Conservation (phyloP, 2,113 vertebrate species). For the Calcarius ornatus region DNA sequence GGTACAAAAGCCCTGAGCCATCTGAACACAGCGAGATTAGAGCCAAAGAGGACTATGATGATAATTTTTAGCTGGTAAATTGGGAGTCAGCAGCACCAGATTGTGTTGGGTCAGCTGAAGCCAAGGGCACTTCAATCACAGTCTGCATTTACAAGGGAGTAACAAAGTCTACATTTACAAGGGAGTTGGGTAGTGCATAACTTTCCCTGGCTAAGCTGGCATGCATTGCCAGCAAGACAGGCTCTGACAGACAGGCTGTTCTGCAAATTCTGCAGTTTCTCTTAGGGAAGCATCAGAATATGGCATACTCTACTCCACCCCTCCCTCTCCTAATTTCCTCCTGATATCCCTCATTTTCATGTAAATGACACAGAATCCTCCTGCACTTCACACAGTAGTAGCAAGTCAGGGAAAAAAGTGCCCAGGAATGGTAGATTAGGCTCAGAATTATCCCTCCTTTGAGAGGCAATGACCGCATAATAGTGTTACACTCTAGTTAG, state of each 20-base stretch:
- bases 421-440: not conserved
- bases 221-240: not conserved
- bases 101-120: not conserved
- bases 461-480: not conserved
- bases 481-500: slow-evolving; percentile 5
- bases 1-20: not conserved
- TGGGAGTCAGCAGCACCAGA: not conserved
- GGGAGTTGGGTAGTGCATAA: not conserved
- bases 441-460: slow-evolving; percentile 13
- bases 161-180: not conserved
- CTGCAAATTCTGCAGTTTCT: not conserved
- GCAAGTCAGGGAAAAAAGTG: not conserved
- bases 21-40: not conserved
- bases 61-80: not conserved
- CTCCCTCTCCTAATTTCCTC: not conserved
- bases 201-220: not conserved
- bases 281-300: not conserved
- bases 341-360: not conserved
- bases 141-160: not conserved
- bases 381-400: not conserved
- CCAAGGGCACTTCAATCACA: not conserved
- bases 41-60: not conserved
- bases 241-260: not conserved
- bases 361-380: not conserved
- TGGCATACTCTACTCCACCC: not conserved